A percentile compares a stretch with the other conserved stretches of the same genome.
phyloP scores from a whole-genome alignment of 2,888 invertebrate species.

The Cataglyphis albicans region DNA sequence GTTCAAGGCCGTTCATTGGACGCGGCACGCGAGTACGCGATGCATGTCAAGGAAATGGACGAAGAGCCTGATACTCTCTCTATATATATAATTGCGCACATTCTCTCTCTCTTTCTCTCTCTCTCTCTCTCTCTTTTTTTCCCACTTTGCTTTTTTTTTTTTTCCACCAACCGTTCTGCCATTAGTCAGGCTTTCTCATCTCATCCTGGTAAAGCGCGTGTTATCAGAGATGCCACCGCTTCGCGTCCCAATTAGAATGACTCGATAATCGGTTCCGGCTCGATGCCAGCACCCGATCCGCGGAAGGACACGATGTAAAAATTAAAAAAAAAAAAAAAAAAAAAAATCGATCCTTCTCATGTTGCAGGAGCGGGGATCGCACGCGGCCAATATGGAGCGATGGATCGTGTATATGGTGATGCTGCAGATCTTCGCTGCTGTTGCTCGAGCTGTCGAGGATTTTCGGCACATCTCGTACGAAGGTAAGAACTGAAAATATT shows the following conservation, averaged over 20 bases:
- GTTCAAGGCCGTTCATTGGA: slow-evolving; percentile 42
- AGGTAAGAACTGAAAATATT: slow-evolving; percentile 72
- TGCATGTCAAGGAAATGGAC: slow-evolving; percentile 60
- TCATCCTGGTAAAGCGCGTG: slow-evolving; percentile 9
- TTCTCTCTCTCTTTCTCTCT: neutral
- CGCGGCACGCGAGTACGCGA: slow-evolving; percentile 46
- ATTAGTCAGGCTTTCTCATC: slow-evolving; percentile 49
- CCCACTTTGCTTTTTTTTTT: slow-evolving; percentile 15
- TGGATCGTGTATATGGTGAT: slow-evolving; percentile 65
- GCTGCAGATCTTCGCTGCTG: slow-evolving; percentile 66
- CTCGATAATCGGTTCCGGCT: slow-evolving; percentile 35
- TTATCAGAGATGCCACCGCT: slow-evolving; percentile 20
- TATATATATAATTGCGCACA: no score
- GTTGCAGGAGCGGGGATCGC: slow-evolving; percentile 36
- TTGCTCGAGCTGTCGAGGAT: slow-evolving; percentile 74
- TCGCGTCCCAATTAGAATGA: slow-evolving; percentile 52
- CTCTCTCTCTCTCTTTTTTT: neutral
- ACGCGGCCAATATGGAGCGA: slow-evolving; percentile 64
- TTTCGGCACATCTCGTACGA: slow-evolving; percentile 83
- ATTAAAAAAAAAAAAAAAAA: neutral
- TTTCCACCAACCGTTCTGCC: neutral
- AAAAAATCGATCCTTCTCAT: slow-evolving; percentile 10
- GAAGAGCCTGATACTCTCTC: neutral
- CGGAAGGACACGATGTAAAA: neutral
- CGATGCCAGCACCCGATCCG: slow-evolving; percentile 11